Conservation (phyloP, 2,113 vertebrate species). For the Anhinga rufa region DNA sequence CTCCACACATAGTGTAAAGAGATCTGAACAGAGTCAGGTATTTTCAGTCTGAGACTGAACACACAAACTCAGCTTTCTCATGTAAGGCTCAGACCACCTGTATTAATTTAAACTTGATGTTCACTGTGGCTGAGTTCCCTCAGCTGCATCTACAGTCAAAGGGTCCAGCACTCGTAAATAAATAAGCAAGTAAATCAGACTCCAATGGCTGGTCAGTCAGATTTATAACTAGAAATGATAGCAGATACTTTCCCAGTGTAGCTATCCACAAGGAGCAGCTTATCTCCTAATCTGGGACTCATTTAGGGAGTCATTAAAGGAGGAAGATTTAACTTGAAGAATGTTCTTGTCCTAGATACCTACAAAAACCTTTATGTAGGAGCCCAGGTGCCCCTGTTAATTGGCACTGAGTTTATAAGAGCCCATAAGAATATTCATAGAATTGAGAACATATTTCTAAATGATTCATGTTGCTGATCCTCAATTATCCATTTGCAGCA, state of each 20-base stretch:
- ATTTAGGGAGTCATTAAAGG: background rate
- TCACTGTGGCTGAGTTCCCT: background rate
- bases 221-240: background rate
- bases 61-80: background rate
- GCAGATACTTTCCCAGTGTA: background rate
- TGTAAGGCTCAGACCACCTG: background rate
- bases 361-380: background rate
- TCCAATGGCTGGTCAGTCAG: background rate
- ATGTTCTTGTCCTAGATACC: background rate
- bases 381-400: background rate
- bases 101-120: background rate
- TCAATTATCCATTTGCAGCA: slow-evolving; percentile 26
- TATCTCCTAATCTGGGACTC: background rate
- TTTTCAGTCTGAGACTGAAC: background rate
- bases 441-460: background rate
- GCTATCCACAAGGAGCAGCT: background rate
- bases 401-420: background rate
- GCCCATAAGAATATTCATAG: slow-evolving; percentile 13
- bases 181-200: slow-evolving; percentile 2
- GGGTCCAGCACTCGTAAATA: background rate
- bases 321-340: background rate
- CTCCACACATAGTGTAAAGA: background rate
- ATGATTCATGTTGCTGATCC: slow-evolving; percentile 9
- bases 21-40: background rate
- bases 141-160: background rate